A percentile compares a stretch with the other conserved stretches of the same genome.
Conservation (phyloP, 1,140 invertebrate genomes). For the Drosophila watanabei region DNA sequence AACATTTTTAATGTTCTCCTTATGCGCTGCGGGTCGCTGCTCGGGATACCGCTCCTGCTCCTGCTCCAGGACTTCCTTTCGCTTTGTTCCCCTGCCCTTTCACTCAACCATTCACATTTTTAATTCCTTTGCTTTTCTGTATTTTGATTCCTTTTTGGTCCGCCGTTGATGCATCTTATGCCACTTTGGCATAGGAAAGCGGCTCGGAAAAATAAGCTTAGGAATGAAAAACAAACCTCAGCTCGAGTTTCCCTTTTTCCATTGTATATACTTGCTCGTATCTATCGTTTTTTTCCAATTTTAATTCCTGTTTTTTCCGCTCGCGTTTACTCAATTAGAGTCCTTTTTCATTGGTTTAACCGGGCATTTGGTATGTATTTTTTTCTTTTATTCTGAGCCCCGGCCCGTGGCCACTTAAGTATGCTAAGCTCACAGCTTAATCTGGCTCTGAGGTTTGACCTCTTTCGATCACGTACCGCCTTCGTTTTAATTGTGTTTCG, state of each 20-base stretch:
- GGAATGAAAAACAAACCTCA: slow-evolving; percentile 68
- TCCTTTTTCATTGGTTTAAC: slow-evolving; percentile 57
- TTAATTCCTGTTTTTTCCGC: slow-evolving; percentile 78
- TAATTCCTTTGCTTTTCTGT: slow-evolving; percentile 73
- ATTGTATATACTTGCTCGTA: slow-evolving; percentile 31
- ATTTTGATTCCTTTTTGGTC: slow-evolving; percentile 59
- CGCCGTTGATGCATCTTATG: slow-evolving; percentile 65
- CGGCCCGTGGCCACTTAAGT: slow-evolving; percentile 74
- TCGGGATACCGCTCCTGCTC: neutral
- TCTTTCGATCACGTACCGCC: slow-evolving; percentile 55
- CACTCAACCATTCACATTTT: slow-evolving; percentile 56
- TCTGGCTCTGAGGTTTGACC: slow-evolving; percentile 69
- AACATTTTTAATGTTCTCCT: slow-evolving; percentile 68
- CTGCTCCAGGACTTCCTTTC: slow-evolving; percentile 33
- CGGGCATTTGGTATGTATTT: slow-evolving; percentile 25
- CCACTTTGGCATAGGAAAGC: slow-evolving; percentile 62
- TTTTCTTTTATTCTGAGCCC: slow-evolving; percentile 43
- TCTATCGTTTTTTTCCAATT: slow-evolving; percentile 53
- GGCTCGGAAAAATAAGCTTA: slow-evolving; percentile 78
- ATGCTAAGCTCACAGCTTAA: slow-evolving; percentile 80
- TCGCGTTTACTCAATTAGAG: slow-evolving; percentile 73
- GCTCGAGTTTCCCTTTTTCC: slow-evolving; percentile 45
- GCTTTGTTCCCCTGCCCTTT: slow-evolving; percentile 31
- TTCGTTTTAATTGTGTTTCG: slow-evolving; percentile 51
- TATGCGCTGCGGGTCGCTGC: slow-evolving; percentile 49